Evolutionary conservation across 2,888 invertebrate species (phyloP).

Genomic region (Malthinus seriepunctatus): DNA sequence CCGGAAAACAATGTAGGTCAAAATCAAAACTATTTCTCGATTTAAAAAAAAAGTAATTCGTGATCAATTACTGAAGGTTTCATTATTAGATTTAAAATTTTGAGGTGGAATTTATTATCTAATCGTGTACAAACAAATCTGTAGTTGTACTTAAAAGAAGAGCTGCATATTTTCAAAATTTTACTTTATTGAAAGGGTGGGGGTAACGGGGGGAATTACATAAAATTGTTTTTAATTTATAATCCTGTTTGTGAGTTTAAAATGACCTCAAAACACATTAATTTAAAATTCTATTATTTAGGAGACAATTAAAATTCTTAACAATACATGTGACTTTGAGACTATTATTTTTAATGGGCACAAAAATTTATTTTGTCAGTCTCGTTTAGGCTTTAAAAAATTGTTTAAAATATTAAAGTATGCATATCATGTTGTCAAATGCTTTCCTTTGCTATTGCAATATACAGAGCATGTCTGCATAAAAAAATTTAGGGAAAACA

Average conservation of each 20-base stretch:
- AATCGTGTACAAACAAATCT: background rate
- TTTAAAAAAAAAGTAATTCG: background rate
- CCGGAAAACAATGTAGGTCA: conserved; percentile 13
- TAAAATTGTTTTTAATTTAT: no score
- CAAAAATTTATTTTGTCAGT: background rate
- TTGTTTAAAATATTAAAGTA: conserved; percentile 11
- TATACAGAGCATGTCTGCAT: conserved; percentile 32
- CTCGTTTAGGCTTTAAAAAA: background rate
- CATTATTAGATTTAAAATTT: background rate
- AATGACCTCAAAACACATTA: no score
- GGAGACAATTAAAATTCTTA: background rate
- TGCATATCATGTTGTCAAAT: conserved; percentile 15
- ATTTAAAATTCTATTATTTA: background rate
- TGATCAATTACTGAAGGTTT: background rate
- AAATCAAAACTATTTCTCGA: conserved; percentile 4
- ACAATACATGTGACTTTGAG: background rate
- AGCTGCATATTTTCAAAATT: no score
- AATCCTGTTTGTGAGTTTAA: no score
- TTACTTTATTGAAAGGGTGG: no score
- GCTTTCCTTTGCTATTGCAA: conserved; percentile 20
- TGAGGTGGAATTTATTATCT: conserved; percentile 5
- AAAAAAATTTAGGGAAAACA: conserved; percentile 49
- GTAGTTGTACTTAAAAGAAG: no score
- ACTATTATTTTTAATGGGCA: background rate
- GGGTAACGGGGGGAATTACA: no score